Percentiles rank a stretch among this genome's conserved stretches.
phyloP scores from a whole-genome alignment of 2,113 vertebrate genomes.

The Polypterus senegalus region DNA sequence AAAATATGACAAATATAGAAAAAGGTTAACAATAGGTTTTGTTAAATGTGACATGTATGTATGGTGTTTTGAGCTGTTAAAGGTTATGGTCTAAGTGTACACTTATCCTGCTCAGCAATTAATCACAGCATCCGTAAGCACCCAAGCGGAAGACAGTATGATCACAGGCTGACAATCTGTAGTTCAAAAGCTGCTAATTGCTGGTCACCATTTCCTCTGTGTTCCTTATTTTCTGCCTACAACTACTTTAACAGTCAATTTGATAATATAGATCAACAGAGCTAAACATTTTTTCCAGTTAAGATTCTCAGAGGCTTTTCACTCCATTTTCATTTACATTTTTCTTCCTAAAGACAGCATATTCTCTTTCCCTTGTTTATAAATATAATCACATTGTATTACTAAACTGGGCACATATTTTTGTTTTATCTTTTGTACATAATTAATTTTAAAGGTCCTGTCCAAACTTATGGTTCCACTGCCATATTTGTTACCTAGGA shows the following conservation, averaged over 20 bases:
- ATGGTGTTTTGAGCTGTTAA: slow-evolving; percentile 9
- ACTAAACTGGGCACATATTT: no score
- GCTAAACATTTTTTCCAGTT: slow-evolving; percentile 29
- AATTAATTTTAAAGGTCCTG: slow-evolving; percentile 9
- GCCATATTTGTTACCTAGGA: slow-evolving; percentile 1
- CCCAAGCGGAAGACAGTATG: slow-evolving; percentile 33
- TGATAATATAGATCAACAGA: slow-evolving; percentile 35
- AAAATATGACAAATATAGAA: background rate
- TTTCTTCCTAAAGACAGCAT: background rate
- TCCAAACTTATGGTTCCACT: slow-evolving; percentile 12
- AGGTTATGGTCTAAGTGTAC: slow-evolving; percentile 45
- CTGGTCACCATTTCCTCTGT: slow-evolving; percentile 31
- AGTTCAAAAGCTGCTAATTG: slow-evolving; percentile 57
- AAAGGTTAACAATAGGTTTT: slow-evolving; percentile 1
- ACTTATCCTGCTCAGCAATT: slow-evolving; percentile 28
- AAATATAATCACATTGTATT: no score
- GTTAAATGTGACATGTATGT: slow-evolving; percentile 4
- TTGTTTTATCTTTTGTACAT: background rate
- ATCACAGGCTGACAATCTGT: slow-evolving; percentile 31
- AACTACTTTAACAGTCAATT: slow-evolving; percentile 50
- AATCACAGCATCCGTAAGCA: slow-evolving; percentile 39
- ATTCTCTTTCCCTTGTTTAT: background rate
- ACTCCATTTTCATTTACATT: background rate
- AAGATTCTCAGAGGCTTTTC: background rate
- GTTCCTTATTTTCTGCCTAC: slow-evolving; percentile 24